Percentiles rank a stretch among this genome's conserved stretches.
phyloP scores from a whole-genome alignment of 2,888 invertebrate species.

The Gari tellinella region DNA sequence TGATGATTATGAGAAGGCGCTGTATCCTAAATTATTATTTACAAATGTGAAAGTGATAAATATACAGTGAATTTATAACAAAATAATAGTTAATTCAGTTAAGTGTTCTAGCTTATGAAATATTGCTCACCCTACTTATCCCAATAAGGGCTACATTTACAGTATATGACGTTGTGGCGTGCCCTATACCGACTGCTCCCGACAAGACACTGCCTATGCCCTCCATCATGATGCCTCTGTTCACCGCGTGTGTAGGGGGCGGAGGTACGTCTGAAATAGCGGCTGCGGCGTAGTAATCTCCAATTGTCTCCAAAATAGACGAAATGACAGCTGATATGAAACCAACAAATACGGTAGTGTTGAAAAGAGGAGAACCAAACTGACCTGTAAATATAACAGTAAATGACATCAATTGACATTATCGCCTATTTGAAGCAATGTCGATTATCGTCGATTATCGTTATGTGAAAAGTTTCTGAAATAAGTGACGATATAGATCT shows the following conservation, averaged over 20 bases:
- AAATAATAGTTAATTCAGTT: no score
- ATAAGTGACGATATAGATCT: no score
- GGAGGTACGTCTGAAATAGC: slow-evolving; percentile 56
- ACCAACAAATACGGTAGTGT: slow-evolving; percentile 65
- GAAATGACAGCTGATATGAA: slow-evolving; percentile 67
- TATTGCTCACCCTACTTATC: slow-evolving; percentile 36
- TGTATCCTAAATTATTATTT: no score
- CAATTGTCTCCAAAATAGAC: slow-evolving; percentile 72
- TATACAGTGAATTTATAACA: no score
- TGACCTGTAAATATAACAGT: slow-evolving; percentile 65
- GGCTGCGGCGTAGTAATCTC: slow-evolving; percentile 72
- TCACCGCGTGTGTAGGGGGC: slow-evolving; percentile 72
- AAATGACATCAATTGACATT: no score
- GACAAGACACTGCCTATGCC: slow-evolving; percentile 68
- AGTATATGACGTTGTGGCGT: slow-evolving; percentile 74
- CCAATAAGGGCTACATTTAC: slow-evolving; percentile 62
- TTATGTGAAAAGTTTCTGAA: no score
- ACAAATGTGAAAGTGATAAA: no score
- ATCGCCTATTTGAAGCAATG: no score
- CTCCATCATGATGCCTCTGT: slow-evolving; percentile 72
- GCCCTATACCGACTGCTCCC: slow-evolving; percentile 70
- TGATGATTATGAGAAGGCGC: no score
- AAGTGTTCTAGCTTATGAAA: neutral
- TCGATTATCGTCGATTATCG: no score
- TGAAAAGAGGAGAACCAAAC: slow-evolving; percentile 70